Evolutionary conservation across 2,888 invertebrate genomes (phyloP).

Genomic region (Diplolepis rosae): DNA sequence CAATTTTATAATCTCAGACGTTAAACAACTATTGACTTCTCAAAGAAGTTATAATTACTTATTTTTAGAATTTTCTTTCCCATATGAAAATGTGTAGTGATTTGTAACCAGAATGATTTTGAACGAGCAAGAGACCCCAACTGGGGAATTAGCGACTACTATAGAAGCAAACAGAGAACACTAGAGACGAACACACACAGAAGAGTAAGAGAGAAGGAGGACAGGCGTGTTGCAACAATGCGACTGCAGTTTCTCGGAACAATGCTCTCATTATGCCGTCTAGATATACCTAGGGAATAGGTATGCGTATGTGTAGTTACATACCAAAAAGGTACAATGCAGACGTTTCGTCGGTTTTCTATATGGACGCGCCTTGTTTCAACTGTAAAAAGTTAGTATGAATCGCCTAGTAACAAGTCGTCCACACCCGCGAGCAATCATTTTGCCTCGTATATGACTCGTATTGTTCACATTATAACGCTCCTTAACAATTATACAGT

Average conservation of each 20-base stretch:
- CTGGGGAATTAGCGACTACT: constrained; percentile 49
- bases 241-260: constrained; percentile 70
- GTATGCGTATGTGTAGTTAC: constrained; percentile 49
- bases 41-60: background rate
- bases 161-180: constrained; percentile 46
- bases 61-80: constrained; percentile 20
- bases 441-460: background rate
- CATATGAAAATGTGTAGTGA: constrained; percentile 40
- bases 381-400: constrained; percentile 49
- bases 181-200: background rate
- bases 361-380: constrained; percentile 50
- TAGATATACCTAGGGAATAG: constrained; percentile 59
- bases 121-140: constrained; percentile 50
- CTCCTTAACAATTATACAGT: constrained; percentile 39
- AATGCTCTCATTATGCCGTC: constrained; percentile 70
- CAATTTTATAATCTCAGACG: too few species aligned
- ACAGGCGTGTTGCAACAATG: constrained; percentile 66
- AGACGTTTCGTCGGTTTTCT: constrained; percentile 54
- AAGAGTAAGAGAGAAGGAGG: constrained; percentile 44
- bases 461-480: constrained; percentile 22
- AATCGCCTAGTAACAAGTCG: constrained; percentile 38
- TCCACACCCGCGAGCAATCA: constrained; percentile 26
- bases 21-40: too few species aligned
- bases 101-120: constrained; percentile 44
- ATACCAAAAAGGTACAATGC: constrained; percentile 55